Conservation (phyloP, 2,797 vertebrate species). For the Peromyscus attwateri region DNA sequence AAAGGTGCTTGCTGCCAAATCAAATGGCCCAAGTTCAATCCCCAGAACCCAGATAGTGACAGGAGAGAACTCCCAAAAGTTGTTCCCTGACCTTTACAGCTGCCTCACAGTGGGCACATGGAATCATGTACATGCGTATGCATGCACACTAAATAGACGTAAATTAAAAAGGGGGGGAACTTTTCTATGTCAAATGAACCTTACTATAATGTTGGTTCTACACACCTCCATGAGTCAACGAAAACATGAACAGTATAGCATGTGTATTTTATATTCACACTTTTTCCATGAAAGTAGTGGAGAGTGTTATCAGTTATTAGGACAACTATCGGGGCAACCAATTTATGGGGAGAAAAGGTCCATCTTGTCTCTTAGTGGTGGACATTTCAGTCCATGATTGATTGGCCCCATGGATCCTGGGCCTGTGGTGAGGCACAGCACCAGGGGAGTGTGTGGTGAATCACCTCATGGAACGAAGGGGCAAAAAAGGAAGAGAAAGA, state of each 20-base stretch:
- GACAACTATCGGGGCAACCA: background rate
- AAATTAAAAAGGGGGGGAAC: background rate
- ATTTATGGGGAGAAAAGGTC: background rate
- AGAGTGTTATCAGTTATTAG: background rate
- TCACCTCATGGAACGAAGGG: background rate
- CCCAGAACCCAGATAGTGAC: background rate
- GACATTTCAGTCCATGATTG: background rate
- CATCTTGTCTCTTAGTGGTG: background rate
- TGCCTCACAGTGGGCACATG: background rate
- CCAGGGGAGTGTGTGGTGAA: background rate
- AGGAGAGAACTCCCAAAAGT: background rate
- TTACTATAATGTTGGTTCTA: background rate
- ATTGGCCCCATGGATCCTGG: background rate
- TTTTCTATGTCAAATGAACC: background rate
- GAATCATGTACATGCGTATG: no score
- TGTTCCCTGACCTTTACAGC: background rate
- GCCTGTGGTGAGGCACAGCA: background rate
- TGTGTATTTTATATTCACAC: background rate
- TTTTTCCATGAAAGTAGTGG: slow-evolving; percentile 42
- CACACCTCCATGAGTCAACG: background rate
- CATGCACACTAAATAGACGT: background rate
- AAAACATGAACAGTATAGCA: background rate
- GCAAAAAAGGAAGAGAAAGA: background rate
- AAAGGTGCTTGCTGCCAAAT: background rate
- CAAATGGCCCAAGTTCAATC: background rate